phyloP scores from a whole-genome alignment of 2,888 invertebrate species.

The Smittia aterrima region DNA sequence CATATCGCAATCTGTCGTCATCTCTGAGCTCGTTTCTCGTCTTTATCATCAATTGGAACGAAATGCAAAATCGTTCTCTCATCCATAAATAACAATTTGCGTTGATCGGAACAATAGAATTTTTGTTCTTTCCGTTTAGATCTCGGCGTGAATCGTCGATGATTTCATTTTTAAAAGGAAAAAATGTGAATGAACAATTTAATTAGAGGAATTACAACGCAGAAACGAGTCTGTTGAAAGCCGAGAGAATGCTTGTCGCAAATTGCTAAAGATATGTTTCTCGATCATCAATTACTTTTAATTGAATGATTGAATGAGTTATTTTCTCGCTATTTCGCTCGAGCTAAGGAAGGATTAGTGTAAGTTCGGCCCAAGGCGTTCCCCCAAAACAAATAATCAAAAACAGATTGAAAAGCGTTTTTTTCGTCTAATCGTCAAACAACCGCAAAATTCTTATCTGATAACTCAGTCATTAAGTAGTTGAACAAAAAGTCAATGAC shows the following conservation, averaged over 20 bases:
- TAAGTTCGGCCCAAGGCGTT: background rate
- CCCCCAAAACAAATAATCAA: background rate
- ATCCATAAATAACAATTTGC: background rate
- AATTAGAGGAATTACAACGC: constrained; percentile 11
- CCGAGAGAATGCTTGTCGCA: background rate
- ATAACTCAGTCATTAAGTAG: background rate
- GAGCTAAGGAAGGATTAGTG: background rate
- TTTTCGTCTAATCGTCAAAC: background rate
- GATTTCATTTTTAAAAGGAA: background rate
- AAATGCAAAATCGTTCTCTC: background rate
- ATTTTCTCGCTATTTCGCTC: background rate
- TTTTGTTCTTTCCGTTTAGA: background rate
- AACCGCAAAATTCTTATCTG: background rate
- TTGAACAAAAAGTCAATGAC: background rate
- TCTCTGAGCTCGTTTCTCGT: background rate
- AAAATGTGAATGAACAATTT: background rate
- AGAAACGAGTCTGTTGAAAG: background rate
- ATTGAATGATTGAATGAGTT: background rate
- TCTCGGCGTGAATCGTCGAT: background rate
- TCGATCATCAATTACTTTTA: constrained; percentile 3
- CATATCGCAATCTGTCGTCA: no score
- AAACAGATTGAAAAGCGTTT: background rate
- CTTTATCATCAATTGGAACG: background rate
- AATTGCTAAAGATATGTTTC: background rate
- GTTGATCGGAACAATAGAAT: background rate